Conservation (phyloP, 2,797 vertebrate genomes). For the Leuciscus waleckii region DNA sequence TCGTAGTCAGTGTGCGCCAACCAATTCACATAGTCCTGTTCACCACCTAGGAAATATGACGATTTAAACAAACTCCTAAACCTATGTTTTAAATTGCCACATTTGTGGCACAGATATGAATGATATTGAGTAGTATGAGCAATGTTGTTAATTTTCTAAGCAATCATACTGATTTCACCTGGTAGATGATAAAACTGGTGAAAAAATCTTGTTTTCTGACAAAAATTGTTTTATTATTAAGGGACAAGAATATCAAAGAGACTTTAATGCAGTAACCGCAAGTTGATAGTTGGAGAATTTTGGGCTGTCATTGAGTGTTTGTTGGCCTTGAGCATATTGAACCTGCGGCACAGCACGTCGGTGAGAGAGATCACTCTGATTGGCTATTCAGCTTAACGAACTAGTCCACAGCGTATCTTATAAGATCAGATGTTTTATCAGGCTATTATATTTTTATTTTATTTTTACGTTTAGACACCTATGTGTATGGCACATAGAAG, state of each 20-base stretch:
- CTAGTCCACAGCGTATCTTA: background rate
- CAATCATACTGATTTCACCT: background rate
- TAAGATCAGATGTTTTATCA: too few relatives aligned
- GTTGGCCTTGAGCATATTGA: background rate
- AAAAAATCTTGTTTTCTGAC: too few relatives aligned
- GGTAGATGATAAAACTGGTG: background rate
- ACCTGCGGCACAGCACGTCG: background rate
- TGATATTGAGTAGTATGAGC: background rate
- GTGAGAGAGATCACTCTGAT: background rate
- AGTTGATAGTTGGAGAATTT: background rate
- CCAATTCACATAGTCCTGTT: conserved; percentile 80
- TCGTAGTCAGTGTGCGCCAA: conserved; percentile 74
- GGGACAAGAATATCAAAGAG: background rate
- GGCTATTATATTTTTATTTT: too few relatives aligned
- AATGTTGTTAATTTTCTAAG: background rate
- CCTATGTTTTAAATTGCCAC: background rate
- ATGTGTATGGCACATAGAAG: too few relatives aligned
- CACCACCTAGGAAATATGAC: conserved; percentile 66
- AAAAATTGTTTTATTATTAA: too few relatives aligned
- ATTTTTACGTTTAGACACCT: too few relatives aligned
- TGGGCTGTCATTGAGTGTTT: background rate
- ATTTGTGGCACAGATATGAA: background rate
- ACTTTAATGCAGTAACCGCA: background rate
- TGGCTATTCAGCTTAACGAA: background rate
- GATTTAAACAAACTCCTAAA: background rate